Conservation (phyloP, 2,888 invertebrate species). For the Suillia variegata region DNA sequence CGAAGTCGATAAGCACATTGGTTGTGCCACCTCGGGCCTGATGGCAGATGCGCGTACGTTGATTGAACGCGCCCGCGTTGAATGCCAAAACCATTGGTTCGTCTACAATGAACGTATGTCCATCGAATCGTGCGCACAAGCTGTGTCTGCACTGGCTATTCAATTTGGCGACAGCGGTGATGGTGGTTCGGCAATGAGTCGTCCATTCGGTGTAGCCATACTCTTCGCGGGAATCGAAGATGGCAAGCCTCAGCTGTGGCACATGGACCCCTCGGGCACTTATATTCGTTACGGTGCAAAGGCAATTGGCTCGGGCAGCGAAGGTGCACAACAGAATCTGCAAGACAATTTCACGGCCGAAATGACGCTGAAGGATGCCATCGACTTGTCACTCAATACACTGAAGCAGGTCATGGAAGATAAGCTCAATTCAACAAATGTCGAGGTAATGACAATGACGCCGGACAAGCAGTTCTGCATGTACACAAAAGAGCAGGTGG, state of each 20-base stretch:
- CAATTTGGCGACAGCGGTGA: conserved; percentile 99
- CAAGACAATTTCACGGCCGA: conserved; percentile 78
- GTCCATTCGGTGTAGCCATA: conserved; percentile 99
- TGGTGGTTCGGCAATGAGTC: conserved; percentile 91
- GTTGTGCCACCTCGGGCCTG: conserved; percentile 95
- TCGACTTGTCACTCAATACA: conserved; percentile 87
- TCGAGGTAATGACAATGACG: conserved; percentile 96
- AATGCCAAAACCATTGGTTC: conserved; percentile 99
- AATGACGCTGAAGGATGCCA: conserved; percentile 93
- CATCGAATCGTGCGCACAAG: conserved; percentile 97
- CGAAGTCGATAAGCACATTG: conserved; percentile 97
- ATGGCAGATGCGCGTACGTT: conserved; percentile 97
- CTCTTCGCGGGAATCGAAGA: conserved; percentile 92
- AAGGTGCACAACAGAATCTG: conserved; percentile 96
- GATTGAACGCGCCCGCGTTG: conserved; percentile 92
- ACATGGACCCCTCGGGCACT: conserved; percentile 99
- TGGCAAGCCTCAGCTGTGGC: conserved; percentile 92
- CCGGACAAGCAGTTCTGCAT: conserved; percentile 83
- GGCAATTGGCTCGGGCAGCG: conserved; percentile 98
- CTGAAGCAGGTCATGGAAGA: conserved; percentile 99
- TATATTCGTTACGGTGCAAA: conserved; percentile 98
- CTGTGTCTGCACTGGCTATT: conserved; percentile 98
- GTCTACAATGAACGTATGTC: conserved; percentile 95
- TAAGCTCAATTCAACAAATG: conserved; percentile 94
- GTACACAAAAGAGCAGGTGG: conserved; percentile 88